Evolutionary conservation across 2,113 vertebrate species (phyloP).

Genomic region (Pseudonaja textilis): DNA sequence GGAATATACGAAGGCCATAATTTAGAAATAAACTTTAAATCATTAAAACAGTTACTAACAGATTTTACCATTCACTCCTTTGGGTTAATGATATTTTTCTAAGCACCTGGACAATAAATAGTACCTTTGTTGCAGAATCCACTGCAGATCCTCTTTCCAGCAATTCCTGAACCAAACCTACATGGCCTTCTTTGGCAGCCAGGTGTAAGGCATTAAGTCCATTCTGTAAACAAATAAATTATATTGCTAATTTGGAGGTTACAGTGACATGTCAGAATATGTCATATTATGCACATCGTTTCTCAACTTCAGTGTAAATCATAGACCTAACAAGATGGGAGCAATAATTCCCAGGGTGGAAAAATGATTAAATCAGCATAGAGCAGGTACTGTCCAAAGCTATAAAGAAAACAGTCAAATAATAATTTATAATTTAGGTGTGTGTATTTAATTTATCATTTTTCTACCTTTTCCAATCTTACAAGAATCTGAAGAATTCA

Average conservation of each 20-base stretch:
- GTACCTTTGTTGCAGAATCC: conserved; percentile 94
- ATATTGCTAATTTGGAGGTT: conserved; percentile 29
- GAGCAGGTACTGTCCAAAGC: not conserved
- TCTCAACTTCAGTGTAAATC: not conserved
- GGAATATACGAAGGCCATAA: not conserved
- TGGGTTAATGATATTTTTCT: not conserved
- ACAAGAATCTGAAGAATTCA: not conserved
- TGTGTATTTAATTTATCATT: not conserved
- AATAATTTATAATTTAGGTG: not conserved
- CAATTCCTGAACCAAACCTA: conserved; percentile 94
- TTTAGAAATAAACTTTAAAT: not conserved
- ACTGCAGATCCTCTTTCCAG: conserved; percentile 88
- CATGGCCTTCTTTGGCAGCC: conserved; percentile 95
- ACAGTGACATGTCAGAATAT: not conserved
- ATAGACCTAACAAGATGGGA: not conserved
- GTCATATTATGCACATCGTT: not conserved
- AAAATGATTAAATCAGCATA: not conserved
- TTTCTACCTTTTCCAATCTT: not conserved
- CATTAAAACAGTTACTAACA: accelerated
- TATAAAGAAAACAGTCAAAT: not conserved
- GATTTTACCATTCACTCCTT: not conserved
- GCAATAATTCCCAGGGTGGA: not conserved
- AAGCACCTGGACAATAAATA: not conserved
- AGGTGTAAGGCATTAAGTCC: conserved; percentile 96
- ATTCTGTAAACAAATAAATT: conserved; percentile 80